Base-by-base conservation (phyloP, 2,888 invertebrate species). In the Melanotus villosus region DNA sequence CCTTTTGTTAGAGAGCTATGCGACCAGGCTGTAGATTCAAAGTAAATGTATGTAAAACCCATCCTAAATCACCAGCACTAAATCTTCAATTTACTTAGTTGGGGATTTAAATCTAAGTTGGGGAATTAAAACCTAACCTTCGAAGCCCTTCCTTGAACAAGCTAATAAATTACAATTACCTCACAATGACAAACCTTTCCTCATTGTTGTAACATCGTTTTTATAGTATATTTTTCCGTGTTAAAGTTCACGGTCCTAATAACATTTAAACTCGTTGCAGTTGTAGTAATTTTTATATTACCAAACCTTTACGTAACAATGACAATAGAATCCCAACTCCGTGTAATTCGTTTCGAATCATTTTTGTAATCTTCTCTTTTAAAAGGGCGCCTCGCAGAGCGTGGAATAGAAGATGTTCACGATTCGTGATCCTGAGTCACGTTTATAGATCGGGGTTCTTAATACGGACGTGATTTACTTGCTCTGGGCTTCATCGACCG, bases 371-470 rank as follows among this genome's bases (percentile, higher is more conserved):
- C 64, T 60, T 30, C 47, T 36, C 26, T 41, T 34, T n/a, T n/a
- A n/a, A 34, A 9, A 14, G 41, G 41, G 41, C 30, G 30, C 45
- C 54, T 56, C 30, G 41, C 26, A 19, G 56, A 57, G 64, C 56
- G 57, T 56, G 54, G 56, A 45, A 56, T 34, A 32, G 41, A 63
- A 50, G 62, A 63, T 41, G 52, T 36, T 50, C 60, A 47, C 36
- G 47, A 34, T 34, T 34, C 34, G 34, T 16, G 41, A 57, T 57
- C 47, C 12, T 30, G 19, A 62, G 56, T 68, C 68, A 68, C 68
- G 68, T 63, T 68, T 68, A 12, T 68, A 54, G 68, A 63, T 68
- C 68, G 68, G 21, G n/a, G n/a, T n/a, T 54, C 30, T 45, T 34
- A 12, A 1, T 26, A 56, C 19, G 56, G 45, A 60, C 66, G 60